Base-by-base conservation (phyloP, 2,888 invertebrate species). In the Polydrusus pterygomalis region DNA sequence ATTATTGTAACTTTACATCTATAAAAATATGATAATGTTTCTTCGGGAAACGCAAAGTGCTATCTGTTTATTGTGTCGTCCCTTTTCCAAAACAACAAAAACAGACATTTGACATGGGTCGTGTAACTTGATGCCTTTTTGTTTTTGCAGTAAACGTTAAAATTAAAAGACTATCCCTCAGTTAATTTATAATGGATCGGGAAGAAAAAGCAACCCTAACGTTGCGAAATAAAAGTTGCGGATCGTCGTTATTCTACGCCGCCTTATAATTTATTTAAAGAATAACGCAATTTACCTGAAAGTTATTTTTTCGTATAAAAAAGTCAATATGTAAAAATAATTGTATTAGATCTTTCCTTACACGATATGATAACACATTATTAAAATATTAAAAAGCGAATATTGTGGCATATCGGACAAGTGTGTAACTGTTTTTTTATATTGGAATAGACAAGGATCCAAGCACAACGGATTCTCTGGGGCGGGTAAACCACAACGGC, bases 61-160 rank as follows among this genome's bases (percentile, higher is more conserved):
- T 54, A 54, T 63, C 63, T 63, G 63, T 63, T 25, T 17, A 60
- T 60, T 60, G 51, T 49, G 34, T 49, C 30, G 34, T 51, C 65
- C 49, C 15, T 30, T 65, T 49, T 54, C 34, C 25, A 51, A 15
- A 38, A 40, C n/a, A 34, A 51, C 38, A 38, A 34, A 54, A 20
- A 51, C 34, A 20, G 20, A 68, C 67, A 54, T 68, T 54, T 68
- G 67, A 68, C 67, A 54, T 68, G 67, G 67, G 54, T 68, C 54
- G 30, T 25, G 38, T 38, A 51, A 68, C 54, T 68, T 68, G 54
- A 68, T 54, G 67, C 54, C 20, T 54, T 68, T 68, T 51, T 68
- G 67, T 68, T 68, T 49, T 65, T 65, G 65, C n/a, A 30, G 30
- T 49, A 49, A 65, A 51, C 15, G 17, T 13, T 43, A 17, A 64